Percentiles rank a stretch among this genome's conserved stretches.
phyloP scores from a whole-genome alignment of 2,888 invertebrate species.

The Parnassius glacialis region DNA sequence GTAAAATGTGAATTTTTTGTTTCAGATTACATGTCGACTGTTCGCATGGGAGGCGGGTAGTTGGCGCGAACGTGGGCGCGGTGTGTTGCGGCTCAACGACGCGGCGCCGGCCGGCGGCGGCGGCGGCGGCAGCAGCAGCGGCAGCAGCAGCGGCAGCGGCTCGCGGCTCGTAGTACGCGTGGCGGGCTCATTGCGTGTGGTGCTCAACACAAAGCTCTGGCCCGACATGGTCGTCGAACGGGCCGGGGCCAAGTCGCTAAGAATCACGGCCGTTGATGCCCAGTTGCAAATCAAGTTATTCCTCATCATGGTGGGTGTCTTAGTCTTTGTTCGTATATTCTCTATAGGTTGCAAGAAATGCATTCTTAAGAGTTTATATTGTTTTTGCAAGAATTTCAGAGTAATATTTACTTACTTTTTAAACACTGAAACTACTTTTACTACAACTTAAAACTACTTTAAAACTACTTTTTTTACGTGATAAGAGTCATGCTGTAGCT shows the following conservation, averaged over 20 bases:
- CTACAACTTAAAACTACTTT: no score
- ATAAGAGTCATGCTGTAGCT: no score
- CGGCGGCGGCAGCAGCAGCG: conserved; percentile 41
- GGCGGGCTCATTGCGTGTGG: conserved; percentile 92
- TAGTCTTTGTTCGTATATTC: background rate
- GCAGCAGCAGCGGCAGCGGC: conserved; percentile 53
- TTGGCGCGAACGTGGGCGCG: conserved; percentile 96
- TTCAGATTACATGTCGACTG: conserved; percentile 89
- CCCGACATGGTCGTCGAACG: conserved; percentile 94
- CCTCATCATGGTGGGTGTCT: conserved; percentile 86
- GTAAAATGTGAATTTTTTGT: background rate
- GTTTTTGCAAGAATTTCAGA: no score
- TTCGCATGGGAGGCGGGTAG: conserved; percentile 93
- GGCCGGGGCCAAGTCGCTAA: conserved; percentile 91
- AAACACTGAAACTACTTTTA: no score
- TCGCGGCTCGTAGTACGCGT: conserved; percentile 93
- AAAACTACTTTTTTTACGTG: no score
- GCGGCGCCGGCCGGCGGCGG: conserved; percentile 51
- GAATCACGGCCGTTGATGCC: conserved; percentile 93
- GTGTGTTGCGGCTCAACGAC: conserved; percentile 93
- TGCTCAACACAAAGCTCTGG: conserved; percentile 97
- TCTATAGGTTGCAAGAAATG: no score
- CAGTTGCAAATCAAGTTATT: conserved; percentile 92
- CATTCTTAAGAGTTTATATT: no score
- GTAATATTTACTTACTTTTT: no score